These are phyloP conservation scores for Pterostichus niger DNA, from an alignment of 2,888 invertebrate genomes.

Conservation along the genomic window DNA sequence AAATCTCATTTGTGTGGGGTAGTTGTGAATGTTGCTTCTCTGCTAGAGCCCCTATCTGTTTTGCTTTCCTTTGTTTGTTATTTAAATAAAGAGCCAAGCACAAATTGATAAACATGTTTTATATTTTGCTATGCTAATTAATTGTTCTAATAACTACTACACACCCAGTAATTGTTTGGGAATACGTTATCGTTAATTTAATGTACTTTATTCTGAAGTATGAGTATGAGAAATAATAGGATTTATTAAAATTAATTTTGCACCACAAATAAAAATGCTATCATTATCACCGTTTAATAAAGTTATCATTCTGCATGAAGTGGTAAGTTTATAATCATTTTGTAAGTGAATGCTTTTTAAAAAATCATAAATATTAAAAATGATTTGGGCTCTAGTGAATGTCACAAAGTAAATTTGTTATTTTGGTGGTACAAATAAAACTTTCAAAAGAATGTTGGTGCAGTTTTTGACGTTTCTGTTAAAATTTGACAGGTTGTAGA, in stretches of 20 bases:
- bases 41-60: slow-evolving; percentile 62
- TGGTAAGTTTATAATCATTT: slow-evolving; percentile 45
- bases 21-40: slow-evolving; percentile 52
- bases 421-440: not conserved
- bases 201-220: not conserved
- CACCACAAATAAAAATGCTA: slow-evolving; percentile 25
- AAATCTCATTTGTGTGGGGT: slow-evolving; percentile 50
- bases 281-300: slow-evolving; percentile 45
- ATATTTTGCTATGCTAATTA: slow-evolving; percentile 27
- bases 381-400: slow-evolving; percentile 58
- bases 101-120: slow-evolving; percentile 44
- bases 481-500: slow-evolving; percentile 86
- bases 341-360: slow-evolving; percentile 7
- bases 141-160: slow-evolving; percentile 39
- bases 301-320: slow-evolving; percentile 56
- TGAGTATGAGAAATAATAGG: not conserved
- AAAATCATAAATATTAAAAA: slow-evolving; percentile 26
- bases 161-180: slow-evolving; percentile 33
- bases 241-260: not conserved
- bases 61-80: slow-evolving; percentile 38
- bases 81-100: slow-evolving; percentile 61
- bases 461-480: slow-evolving; percentile 11
- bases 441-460: not conserved
- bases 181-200: slow-evolving; percentile 10
- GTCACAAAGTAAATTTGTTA: not conserved